Evolutionary conservation across 2,797 vertebrate genomes (phyloP).

Genomic region (Melanotaenia nigrans): DNA sequence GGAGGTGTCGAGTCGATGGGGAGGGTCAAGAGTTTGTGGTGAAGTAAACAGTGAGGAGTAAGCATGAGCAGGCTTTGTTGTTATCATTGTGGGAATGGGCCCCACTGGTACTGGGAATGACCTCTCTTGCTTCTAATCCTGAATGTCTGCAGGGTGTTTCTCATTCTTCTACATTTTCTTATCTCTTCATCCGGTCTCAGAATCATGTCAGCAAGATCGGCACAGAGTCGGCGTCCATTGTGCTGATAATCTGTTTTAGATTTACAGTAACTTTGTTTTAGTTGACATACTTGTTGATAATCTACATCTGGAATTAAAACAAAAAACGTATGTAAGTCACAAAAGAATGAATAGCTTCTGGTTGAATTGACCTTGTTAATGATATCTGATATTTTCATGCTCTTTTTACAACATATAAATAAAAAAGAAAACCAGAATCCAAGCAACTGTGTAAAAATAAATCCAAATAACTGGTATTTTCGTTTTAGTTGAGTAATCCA

Average conservation of each 20-base stretch:
- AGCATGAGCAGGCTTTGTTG: constrained; percentile 61
- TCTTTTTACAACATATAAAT: not conserved
- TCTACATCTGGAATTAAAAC: not conserved
- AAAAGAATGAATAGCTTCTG: not conserved
- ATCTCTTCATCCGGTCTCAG: constrained; percentile 22
- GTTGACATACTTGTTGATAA: constrained; percentile 14
- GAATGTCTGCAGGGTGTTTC: constrained; percentile 45
- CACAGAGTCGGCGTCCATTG: not conserved
- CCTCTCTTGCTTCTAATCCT: constrained; percentile 42
- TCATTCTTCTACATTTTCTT: constrained; percentile 32
- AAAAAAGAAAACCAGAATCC: not conserved
- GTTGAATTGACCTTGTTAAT: not conserved
- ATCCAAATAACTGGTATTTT: constrained; percentile 3
- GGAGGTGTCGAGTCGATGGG: constrained; percentile 22
- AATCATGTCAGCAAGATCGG: constrained; percentile 20
- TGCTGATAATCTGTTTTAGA: constrained; percentile 17
- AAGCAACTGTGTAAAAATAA: not conserved
- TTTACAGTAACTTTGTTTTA: constrained; percentile 15
- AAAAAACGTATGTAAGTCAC: too few relatives aligned
- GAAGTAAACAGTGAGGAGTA: constrained; percentile 65
- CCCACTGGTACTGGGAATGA: constrained; percentile 58
- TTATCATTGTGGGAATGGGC: constrained; percentile 68
- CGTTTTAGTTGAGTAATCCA: constrained; percentile 1
- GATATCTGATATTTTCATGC: not conserved
- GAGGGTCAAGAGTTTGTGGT: constrained; percentile 26